phyloP scores from a whole-genome alignment of 2,888 invertebrate species.

The Callyntrura sp. region DNA sequence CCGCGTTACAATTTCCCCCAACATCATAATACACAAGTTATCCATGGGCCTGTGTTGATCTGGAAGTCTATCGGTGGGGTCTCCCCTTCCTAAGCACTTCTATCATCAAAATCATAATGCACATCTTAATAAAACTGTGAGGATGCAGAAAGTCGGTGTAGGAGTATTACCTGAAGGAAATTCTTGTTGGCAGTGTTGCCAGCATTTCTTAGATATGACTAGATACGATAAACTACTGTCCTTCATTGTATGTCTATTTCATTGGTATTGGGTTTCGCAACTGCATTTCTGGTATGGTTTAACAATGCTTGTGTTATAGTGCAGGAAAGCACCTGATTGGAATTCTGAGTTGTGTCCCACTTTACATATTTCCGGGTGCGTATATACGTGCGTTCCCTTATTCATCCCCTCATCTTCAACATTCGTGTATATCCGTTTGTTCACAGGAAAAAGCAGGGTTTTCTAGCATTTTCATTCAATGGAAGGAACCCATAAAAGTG shows the following conservation, averaged over 20 bases:
- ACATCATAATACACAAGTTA: background rate
- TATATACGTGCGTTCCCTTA: slow-evolving; percentile 66
- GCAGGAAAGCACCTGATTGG: slow-evolving; percentile 43
- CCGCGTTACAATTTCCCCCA: too few relatives aligned
- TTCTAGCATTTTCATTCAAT: background rate
- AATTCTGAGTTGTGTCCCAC: slow-evolving; percentile 70
- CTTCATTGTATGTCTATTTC: background rate
- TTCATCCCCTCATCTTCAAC: slow-evolving; percentile 51
- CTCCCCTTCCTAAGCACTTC: too few relatives aligned
- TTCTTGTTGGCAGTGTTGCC: too few relatives aligned
- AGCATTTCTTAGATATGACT: too few relatives aligned
- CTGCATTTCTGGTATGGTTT: too few relatives aligned
- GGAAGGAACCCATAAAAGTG: background rate
- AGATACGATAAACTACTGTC: background rate
- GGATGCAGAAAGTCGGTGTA: background rate
- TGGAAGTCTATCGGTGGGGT: too few relatives aligned
- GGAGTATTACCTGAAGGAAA: background rate
- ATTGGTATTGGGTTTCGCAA: too few relatives aligned
- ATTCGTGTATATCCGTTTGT: slow-evolving; percentile 19
- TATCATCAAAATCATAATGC: too few relatives aligned
- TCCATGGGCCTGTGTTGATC: too few relatives aligned
- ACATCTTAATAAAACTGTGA: too few relatives aligned
- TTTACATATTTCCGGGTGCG: slow-evolving; percentile 68
- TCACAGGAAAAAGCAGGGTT: slow-evolving; percentile 22
- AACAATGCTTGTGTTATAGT: too few relatives aligned